A percentile compares a stretch with the other conserved stretches of the same genome.
Evolutionary conservation across 2,113 vertebrate genomes (phyloP).

Genomic region (Dolichotis patagonum): DNA sequence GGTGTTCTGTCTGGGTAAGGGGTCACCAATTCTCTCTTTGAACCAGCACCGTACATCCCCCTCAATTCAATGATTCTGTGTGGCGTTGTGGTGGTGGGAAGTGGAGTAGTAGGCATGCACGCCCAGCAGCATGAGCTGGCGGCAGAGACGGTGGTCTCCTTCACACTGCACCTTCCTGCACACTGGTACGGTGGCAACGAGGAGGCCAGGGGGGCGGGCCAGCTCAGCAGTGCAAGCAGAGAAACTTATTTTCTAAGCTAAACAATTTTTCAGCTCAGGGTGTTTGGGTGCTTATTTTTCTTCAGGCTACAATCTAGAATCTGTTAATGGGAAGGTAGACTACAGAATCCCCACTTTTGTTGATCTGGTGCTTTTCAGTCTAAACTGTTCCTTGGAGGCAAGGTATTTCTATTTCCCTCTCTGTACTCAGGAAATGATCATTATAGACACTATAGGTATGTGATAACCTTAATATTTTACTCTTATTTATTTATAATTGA

Average conservation of each 20-base stretch:
- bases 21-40: too few species aligned
- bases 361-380: slow-evolving; percentile 25
- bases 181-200: too few species aligned
- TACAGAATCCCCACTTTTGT: slow-evolving; percentile 38
- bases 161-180: too few species aligned
- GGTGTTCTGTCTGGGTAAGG: too few species aligned
- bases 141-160: too few species aligned
- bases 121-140: too few species aligned
- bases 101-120: too few species aligned
- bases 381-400: slow-evolving; percentile 51
- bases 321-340: slow-evolving; percentile 45
- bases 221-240: too few species aligned
- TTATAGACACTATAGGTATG: slow-evolving; percentile 27
- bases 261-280: slow-evolving; percentile 58
- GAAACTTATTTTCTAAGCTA: slow-evolving; percentile 56
- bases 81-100: too few species aligned
- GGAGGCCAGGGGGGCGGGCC: too few species aligned
- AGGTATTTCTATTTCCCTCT: slow-evolving; percentile 40
- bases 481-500: slow-evolving; percentile 39
- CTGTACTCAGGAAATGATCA: slow-evolving; percentile 47
- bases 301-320: slow-evolving; percentile 61
- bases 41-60: too few species aligned
- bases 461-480: slow-evolving; percentile 40
- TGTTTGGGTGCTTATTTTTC: slow-evolving; percentile 42
- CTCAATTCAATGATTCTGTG: too few species aligned